These are phyloP conservation scores for Druceiella hillmani DNA, from an alignment of 2,888 invertebrate genomes.

Conservation along the genomic window DNA sequence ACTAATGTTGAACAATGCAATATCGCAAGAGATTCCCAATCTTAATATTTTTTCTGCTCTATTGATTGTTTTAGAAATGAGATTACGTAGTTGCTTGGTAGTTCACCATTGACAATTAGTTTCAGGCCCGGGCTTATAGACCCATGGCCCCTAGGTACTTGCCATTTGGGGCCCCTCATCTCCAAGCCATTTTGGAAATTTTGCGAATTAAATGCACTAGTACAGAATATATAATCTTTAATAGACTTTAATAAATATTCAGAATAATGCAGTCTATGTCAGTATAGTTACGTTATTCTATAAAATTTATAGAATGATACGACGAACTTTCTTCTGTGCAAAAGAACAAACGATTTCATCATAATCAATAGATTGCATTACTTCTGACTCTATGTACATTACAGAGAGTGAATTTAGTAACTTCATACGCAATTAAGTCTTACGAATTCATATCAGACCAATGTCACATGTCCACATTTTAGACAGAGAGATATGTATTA, in stretches of 20 bases:
- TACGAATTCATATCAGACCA: no score
- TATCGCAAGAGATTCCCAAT: no score
- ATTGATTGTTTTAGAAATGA: no score
- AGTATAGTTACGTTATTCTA: no score
- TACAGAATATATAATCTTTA: neutral
- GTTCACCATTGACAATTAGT: no score
- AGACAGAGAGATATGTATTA: no score
- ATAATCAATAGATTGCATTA: neutral
- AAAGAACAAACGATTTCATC: neutral
- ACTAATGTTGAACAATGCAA: no score
- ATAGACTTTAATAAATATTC: neutral
- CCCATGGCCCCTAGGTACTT: neutral
- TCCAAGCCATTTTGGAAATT: neutral
- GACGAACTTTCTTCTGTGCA: constrained; percentile 1
- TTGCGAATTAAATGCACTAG: neutral
- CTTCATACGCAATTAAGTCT: no score
- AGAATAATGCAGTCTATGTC: neutral
- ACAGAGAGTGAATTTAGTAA: neutral
- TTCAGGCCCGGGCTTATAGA: neutral
- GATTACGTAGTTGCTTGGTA: no score
- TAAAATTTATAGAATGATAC: no score
- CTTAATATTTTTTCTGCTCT: no score
- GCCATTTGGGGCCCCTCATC: neutral
- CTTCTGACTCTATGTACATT: constrained; percentile 1
- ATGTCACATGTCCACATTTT: no score